Evolutionary conservation across 2,113 vertebrate genomes (phyloP), one percentile per base, ranked within the genome.

Genomic region (Limnothrissa miodon): DNA sequence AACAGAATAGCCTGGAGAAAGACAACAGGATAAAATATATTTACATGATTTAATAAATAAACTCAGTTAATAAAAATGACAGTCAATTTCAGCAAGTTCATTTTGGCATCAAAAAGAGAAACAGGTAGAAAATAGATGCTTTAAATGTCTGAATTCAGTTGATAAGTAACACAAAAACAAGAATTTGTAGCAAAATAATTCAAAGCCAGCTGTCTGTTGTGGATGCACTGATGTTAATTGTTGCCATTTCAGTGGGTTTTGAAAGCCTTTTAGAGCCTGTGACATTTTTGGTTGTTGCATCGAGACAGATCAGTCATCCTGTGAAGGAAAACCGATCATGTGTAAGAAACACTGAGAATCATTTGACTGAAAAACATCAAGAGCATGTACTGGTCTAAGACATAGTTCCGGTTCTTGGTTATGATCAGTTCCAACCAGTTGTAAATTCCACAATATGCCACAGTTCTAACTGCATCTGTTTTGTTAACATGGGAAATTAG

Each of bases 241-340:
- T 62, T 25, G 23, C 59, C 2, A n/a, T 11, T 29, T 62, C 53
- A 78, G 62, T 79, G 39, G 42, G 1, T 25, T 21, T 56, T 56
- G 21, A 56, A 21, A 56, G 51, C 4, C 42, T n/a, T n/a, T n/a
- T n/a, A 42, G 0, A 56, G 51, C 51, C 51, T 23, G 6, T 56
- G 51, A 56, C 6, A 23, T 56, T 56, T 56, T 21, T 23, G 51
- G 21, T 56, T 23, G 5, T 56, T 19, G 6, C 42, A 10, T n/a
- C 36, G 11, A 33, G 5, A 44, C 6, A 1, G 17, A 0, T 88
- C 82, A 88, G 82, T 88, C 87, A 81, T 84, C 85, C 87, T 88
- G 82, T 45, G 51, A 59, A 87, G 19, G 74, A 44, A 15, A 46
- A 13, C 33, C 19, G 33, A 36, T 15, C 11, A 17, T 13, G 1